These are phyloP conservation scores for Pteria penguin DNA, from an alignment of 2,888 invertebrate genomes.

Conservation along the genomic window DNA sequence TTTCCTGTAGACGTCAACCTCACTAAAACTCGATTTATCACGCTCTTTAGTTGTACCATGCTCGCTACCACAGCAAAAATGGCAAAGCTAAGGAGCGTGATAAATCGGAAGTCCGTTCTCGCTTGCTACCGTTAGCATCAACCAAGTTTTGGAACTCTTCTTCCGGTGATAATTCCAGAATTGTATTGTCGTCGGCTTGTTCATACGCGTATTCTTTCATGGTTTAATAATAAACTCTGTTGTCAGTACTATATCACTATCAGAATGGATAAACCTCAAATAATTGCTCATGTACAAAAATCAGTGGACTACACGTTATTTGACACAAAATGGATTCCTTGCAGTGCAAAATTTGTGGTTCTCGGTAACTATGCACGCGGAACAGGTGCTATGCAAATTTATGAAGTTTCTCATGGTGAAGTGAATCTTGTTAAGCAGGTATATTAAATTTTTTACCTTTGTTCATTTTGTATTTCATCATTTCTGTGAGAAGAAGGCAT, in stretches of 20 bases:
- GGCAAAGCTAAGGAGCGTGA: too few species aligned
- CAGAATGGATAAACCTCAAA: constrained; percentile 92
- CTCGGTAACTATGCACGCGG: constrained; percentile 92
- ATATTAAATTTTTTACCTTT: too few species aligned
- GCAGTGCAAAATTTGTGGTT: constrained; percentile 94
- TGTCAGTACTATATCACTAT: too few species aligned
- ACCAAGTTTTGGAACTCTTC: too few species aligned
- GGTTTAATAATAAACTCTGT: not conserved
- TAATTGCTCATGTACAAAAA: constrained; percentile 92
- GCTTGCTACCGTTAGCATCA: too few species aligned
- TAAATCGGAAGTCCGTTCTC: too few species aligned
- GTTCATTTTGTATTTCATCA: too few species aligned
- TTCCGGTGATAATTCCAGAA: constrained; percentile 35
- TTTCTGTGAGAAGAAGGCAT: too few species aligned
- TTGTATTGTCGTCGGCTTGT: constrained; percentile 20
- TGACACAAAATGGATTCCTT: constrained; percentile 97
- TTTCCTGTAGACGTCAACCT: too few species aligned
- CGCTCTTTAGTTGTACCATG: too few species aligned
- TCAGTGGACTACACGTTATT: constrained; percentile 91
- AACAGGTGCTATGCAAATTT: constrained; percentile 89
- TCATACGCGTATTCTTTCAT: constrained; percentile 15
- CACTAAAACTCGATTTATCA: too few species aligned
- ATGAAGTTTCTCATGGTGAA: constrained; percentile 85
- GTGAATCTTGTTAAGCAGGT: constrained; percentile 83
- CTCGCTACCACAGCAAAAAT: too few species aligned